These are phyloP conservation scores for Propithecus coquereli DNA, from an alignment of 2,113 vertebrate species.

Conservation along the genomic window DNA sequence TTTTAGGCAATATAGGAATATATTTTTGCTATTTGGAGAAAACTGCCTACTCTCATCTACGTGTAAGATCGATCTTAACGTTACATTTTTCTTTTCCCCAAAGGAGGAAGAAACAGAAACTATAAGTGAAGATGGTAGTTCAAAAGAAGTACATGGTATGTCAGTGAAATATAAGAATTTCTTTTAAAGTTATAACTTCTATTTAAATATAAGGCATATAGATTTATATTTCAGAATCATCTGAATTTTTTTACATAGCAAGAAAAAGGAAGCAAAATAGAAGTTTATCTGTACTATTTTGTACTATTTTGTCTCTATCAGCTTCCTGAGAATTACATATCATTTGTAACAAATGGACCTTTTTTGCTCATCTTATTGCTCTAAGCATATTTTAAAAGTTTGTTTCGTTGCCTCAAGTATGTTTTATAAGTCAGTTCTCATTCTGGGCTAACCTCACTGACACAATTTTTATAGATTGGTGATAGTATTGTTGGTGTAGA, in stretches of 20 bases:
- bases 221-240: not conserved
- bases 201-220: not conserved
- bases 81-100: conserved; percentile 21
- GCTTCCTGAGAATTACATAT: not conserved
- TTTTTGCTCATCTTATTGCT: not conserved
- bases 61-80: not conserved
- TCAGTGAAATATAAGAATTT: conserved; percentile 25
- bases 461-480: not conserved
- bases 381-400: not conserved
- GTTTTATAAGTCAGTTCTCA: not conserved
- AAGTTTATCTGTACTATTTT: not conserved
- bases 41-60: not conserved
- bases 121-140: conserved; percentile 39
- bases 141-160: conserved; percentile 44
- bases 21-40: not conserved
- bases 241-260: not conserved
- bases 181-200: not conserved
- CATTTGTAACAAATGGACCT: not conserved
- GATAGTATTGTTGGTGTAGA: not conserved
- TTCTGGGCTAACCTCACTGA: not conserved
- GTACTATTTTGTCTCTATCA: not conserved
- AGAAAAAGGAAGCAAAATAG: not conserved
- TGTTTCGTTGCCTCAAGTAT: not conserved
- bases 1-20: not conserved
- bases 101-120: conserved; percentile 57